Evolutionary conservation across 37 sponge, comb jelly and placozoan genomes (phyloP).

Genomic region (Cladorhizidae sp.): DNA sequence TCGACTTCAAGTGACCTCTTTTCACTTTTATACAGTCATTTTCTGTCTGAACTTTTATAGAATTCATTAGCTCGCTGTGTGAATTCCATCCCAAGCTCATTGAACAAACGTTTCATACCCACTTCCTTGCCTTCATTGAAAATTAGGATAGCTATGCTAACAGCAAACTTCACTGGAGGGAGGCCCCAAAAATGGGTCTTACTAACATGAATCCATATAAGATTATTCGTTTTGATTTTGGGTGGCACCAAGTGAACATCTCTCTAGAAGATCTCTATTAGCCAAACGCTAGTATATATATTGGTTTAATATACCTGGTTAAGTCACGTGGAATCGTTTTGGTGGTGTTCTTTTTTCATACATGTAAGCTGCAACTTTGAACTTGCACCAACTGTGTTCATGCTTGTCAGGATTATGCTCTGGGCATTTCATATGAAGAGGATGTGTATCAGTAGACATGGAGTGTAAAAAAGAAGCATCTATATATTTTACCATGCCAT

Average conservation of each 20-base stretch:
- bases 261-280: slow-evolving; percentile 3
- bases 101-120: neutral
- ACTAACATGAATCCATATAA: slow-evolving; percentile 9
- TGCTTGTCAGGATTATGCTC: neutral
- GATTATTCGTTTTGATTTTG: slow-evolving; percentile 15
- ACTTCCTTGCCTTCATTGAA: slow-evolving; percentile 5
- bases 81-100: neutral
- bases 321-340: too few relatives aligned
- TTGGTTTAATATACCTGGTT: neutral
- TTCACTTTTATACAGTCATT: neutral
- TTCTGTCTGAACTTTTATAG: neutral
- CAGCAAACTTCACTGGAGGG: neutral
- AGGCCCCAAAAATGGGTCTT: neutral
- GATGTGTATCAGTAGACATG: slow-evolving; percentile 5
- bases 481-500: slow-evolving; percentile 1
- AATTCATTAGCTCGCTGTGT: neutral
- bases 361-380: neutral
- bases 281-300: neutral
- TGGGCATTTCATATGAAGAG: neutral
- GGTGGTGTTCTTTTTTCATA: neutral
- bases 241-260: slow-evolving; percentile 8
- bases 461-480: slow-evolving; percentile 7
- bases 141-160: neutral
- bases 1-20: neutral
- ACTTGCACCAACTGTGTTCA: slow-evolving; percentile 5